These are phyloP conservation scores for Ranitomeya imitator DNA, from an alignment of 2,113 vertebrate genomes.

Conservation along the genomic window DNA sequence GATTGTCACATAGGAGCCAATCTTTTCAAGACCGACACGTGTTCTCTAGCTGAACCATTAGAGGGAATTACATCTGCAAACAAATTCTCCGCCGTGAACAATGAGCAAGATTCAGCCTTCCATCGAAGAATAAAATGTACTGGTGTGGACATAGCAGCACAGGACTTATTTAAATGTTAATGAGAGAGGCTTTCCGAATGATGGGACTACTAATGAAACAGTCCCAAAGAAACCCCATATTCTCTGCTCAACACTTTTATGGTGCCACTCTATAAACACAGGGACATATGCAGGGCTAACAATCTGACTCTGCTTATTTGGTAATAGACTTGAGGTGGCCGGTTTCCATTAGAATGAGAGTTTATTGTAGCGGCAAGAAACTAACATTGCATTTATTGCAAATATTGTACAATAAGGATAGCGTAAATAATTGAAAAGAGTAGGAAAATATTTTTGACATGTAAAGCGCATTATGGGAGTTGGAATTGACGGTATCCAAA, in stretches of 20 bases:
- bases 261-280: constrained; percentile 19
- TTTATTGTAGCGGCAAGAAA: background rate
- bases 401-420: constrained; percentile 9
- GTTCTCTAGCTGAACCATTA: constrained; percentile 46
- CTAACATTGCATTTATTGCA: background rate
- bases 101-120: constrained; percentile 44
- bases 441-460: background rate
- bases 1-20: background rate
- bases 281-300: constrained; percentile 41
- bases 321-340: background rate
- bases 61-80: constrained; percentile 40
- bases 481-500: background rate
- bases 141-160: constrained; percentile 46
- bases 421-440: constrained; percentile 29
- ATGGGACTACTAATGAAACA: constrained; percentile 54
- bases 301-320: constrained; percentile 11
- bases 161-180: constrained; percentile 59
- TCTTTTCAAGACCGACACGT: constrained; percentile 20
- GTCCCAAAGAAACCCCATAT: constrained; percentile 51
- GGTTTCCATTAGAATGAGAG: background rate
- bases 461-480: constrained; percentile 7
- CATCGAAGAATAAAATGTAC: constrained; percentile 50
- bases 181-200: constrained; percentile 51
- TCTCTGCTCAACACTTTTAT: constrained; percentile 53
- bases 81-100: constrained; percentile 38